Evolutionary conservation across 2,113 vertebrate genomes (phyloP).

Genomic region (Genyomyrus donnyi): DNA sequence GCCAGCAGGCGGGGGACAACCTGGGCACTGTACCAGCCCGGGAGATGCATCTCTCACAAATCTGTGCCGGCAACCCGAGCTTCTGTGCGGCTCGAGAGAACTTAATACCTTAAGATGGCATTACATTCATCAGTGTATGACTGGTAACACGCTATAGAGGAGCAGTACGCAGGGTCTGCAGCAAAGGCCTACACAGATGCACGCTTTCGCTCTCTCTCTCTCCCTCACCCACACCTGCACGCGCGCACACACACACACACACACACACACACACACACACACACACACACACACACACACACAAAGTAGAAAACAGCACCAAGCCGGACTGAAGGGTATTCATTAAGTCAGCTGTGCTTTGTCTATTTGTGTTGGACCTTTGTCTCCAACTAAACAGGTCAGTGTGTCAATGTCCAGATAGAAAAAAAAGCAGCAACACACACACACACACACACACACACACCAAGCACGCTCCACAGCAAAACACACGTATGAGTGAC

Average conservation of each 20-base stretch:
- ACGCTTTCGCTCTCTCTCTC: neutral
- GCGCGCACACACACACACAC: neutral
- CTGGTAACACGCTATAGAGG: slow-evolving; percentile 22
- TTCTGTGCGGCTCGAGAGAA: neutral
- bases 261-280: slow-evolving; percentile 26
- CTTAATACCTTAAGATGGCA: slow-evolving; percentile 6
- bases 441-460: neutral
- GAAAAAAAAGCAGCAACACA: neutral
- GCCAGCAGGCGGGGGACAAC: neutral
- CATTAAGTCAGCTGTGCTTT: slow-evolving; percentile 7
- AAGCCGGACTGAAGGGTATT: neutral
- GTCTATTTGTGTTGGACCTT: neutral
- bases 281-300: slow-evolving; percentile 34
- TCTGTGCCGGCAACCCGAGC: neutral
- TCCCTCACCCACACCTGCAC: neutral
- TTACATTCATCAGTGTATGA: slow-evolving; percentile 29
- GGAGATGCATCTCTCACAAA: neutral
- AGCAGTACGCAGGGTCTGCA: neutral
- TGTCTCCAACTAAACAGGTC: neutral
- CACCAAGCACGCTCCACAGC: neutral
- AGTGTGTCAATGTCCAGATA: neutral
- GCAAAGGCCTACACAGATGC: neutral
- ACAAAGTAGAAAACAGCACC: slow-evolving; percentile 25
- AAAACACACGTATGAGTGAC: neutral
- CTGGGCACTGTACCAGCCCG: neutral